Percentiles rank a stretch among this genome's conserved stretches.
phyloP scores from a whole-genome alignment of 2,888 invertebrate genomes.

The Drosophila hawaiiensis region DNA sequence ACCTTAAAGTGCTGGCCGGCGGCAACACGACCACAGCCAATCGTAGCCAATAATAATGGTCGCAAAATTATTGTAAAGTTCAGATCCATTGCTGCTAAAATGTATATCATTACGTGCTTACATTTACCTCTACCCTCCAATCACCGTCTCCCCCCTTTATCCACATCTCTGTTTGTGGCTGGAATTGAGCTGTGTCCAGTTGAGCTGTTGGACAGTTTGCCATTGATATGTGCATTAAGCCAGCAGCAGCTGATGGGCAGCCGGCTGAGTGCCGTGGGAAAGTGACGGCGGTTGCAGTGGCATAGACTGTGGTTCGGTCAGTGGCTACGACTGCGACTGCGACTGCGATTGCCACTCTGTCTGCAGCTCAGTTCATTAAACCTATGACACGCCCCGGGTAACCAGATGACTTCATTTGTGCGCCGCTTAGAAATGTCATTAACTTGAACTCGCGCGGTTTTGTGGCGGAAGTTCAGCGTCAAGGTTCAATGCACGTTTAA shows the following conservation, averaged over 20 bases:
- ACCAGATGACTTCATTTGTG: slow-evolving; percentile 70
- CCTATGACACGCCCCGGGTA: slow-evolving; percentile 61
- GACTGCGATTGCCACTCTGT: slow-evolving; percentile 27
- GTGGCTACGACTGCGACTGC: slow-evolving; percentile 5
- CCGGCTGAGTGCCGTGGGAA: slow-evolving; percentile 66
- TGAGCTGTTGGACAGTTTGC: slow-evolving; percentile 9
- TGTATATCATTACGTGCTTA: slow-evolving; percentile 74
- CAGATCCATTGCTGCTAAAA: slow-evolving; percentile 77
- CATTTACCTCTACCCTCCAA: slow-evolving; percentile 42
- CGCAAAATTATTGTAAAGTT: slow-evolving; percentile 74
- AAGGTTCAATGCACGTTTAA: slow-evolving; percentile 66
- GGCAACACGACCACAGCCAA: slow-evolving; percentile 21
- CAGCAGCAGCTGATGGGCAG: slow-evolving; percentile 18
- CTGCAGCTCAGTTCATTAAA: slow-evolving; percentile 65
- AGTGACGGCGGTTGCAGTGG: slow-evolving; percentile 47
- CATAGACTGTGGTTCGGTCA: slow-evolving; percentile 5
- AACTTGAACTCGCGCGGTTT: slow-evolving; percentile 64
- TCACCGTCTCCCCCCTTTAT: not conserved
- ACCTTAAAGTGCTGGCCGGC: slow-evolving; percentile 51
- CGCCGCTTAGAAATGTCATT: slow-evolving; percentile 69
- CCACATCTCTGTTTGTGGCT: not conserved
- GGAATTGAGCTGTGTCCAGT: slow-evolving; percentile 23
- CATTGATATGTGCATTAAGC: slow-evolving; percentile 46
- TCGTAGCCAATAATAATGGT: slow-evolving; percentile 67
- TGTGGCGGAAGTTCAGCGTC: slow-evolving; percentile 58